Evolutionary conservation across 2,113 vertebrate species (phyloP).

Genomic region (Epinephelus lanceolatus): DNA sequence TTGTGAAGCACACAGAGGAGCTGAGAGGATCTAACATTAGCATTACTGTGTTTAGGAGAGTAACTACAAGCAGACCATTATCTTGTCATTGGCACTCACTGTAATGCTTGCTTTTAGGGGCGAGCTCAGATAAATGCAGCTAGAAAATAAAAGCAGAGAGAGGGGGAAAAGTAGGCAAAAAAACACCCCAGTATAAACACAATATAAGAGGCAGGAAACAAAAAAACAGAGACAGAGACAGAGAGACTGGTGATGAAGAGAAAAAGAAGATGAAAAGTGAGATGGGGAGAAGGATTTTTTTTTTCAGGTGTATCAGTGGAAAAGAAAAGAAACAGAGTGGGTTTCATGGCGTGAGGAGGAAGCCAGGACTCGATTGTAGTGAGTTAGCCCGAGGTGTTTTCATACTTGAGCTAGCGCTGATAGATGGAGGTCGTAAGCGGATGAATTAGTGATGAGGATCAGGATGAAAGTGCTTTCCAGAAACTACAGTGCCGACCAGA

Average conservation of each 20-base stretch:
- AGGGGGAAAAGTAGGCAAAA: neutral
- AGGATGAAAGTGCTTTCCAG: slow-evolving; percentile 79
- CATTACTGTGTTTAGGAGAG: slow-evolving; percentile 52
- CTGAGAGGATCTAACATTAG: slow-evolving; percentile 58
- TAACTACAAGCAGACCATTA: slow-evolving; percentile 63
- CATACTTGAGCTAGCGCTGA: slow-evolving; percentile 76
- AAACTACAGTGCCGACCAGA: slow-evolving; percentile 67
- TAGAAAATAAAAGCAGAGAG: slow-evolving; percentile 12
- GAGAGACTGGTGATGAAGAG: slow-evolving; percentile 26
- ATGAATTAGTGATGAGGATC: slow-evolving; percentile 85
- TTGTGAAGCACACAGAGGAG: slow-evolving; percentile 42
- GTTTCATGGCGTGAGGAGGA: slow-evolving; percentile 38
- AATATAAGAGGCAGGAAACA: slow-evolving; percentile 22
- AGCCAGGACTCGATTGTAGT: slow-evolving; percentile 52
- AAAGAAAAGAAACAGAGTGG: slow-evolving; percentile 20
- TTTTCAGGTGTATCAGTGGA: slow-evolving; percentile 28
- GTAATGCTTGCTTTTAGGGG: slow-evolving; percentile 51
- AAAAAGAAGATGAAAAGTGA: slow-evolving; percentile 10
- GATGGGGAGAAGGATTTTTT: slow-evolving; percentile 3
- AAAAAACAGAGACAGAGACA: slow-evolving; percentile 14
- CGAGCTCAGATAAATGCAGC: slow-evolving; percentile 7
- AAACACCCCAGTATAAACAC: slow-evolving; percentile 4
- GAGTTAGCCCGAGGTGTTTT: slow-evolving; percentile 79
- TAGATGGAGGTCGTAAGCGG: slow-evolving; percentile 76
- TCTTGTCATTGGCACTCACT: slow-evolving; percentile 56